phyloP scores from a whole-genome alignment of 2,113 vertebrate species.

The Sphyrna mokarran region DNA sequence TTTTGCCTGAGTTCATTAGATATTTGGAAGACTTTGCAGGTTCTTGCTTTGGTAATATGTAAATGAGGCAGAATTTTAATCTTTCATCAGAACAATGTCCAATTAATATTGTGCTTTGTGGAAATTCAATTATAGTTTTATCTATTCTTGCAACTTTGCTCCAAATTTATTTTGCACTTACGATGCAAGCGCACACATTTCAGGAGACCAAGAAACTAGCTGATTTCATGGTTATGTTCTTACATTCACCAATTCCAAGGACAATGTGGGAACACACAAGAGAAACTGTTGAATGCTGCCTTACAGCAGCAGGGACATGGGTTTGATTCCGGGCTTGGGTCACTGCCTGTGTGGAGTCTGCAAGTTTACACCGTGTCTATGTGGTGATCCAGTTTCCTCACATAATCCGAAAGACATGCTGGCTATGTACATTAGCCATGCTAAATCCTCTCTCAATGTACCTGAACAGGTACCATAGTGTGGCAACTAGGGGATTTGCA shows the following conservation, averaged over 20 bases:
- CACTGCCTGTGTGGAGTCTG: too few species aligned
- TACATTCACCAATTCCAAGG: background rate
- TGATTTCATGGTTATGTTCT: background rate
- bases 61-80: background rate
- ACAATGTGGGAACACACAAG: background rate
- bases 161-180: background rate
- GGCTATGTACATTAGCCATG: too few species aligned
- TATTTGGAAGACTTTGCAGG: background rate
- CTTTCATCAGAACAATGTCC: background rate
- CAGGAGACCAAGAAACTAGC: background rate
- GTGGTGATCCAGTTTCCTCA: too few species aligned
- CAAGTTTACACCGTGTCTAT: too few species aligned
- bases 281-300: background rate
- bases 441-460: too few species aligned
- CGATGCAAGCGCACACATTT: background rate
- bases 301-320: too few species aligned
- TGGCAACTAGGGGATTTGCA: too few species aligned
- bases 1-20: background rate
- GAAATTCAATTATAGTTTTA: background rate
- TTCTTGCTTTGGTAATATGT: background rate
- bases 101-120: background rate
- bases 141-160: background rate
- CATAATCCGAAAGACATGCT: too few species aligned
- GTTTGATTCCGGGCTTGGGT: too few species aligned
- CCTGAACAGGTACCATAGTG: too few species aligned